Evolutionary conservation across 2,888 invertebrate species (phyloP), one percentile per base, ranked within the genome.

Genomic region (Ophioninae sp.): DNA sequence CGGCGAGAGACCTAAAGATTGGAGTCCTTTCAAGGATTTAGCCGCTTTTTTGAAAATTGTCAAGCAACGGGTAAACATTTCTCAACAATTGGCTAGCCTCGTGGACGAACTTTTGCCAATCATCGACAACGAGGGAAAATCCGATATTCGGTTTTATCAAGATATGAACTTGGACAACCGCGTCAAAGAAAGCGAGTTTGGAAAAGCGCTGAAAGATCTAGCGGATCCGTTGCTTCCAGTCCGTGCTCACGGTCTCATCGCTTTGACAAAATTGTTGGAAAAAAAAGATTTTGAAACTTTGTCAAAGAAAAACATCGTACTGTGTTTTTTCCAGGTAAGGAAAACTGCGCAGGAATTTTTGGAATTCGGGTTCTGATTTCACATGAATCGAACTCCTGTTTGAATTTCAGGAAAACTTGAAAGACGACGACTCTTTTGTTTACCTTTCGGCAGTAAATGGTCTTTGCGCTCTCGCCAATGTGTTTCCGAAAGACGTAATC

Each of bases 371-470:
- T 3, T 23, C 13, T n/a, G 13, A 69, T 75, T 81, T 71, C 65
- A 78, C 41, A 6, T 77, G 56, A 20, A 51, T 51, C 1, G 9
- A 13, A 51, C 17, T 1, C 17, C 5, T 0, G 44, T 78, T 82
- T 79, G 68, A 82, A 90, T 88, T 84, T 89, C 87, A 96, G 95
- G 95, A 96, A 92, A 96, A 96, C 93, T 91, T 98, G 0, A 95
- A 95, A 90, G 95, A 97, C 88, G 93, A 95, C 13, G 98, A 98
- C 90, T 96, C 97, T 0, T 98, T 97, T 90, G 94, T 98, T 80
- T 98, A 98, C 91, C 93, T 98, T 84, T 94, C 95, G 81, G 96
- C 97, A 2, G 95, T 97, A 22, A 96, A 96, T 90, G 97, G 97
- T 0, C 92, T 98, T 69, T 95, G 96, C 9, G 94, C 95, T 1